Evolutionary conservation across 2,888 invertebrate species (phyloP).

Genomic region (Daptonema setosum): DNA sequence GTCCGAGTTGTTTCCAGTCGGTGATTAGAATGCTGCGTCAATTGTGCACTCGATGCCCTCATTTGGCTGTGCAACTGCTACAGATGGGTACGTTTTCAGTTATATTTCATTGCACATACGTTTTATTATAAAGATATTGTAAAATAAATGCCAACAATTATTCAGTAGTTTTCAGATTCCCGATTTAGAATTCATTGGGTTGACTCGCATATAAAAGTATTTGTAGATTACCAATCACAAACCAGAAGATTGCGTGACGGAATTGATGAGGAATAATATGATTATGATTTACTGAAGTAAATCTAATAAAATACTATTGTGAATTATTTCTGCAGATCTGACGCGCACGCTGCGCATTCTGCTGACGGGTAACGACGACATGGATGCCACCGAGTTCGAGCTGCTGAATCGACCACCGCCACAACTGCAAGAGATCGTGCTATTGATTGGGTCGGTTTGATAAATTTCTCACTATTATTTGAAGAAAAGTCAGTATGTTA

Average conservation of each 20-base stretch:
- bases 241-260: too few relatives aligned
- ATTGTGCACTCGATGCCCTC: conserved; percentile 83
- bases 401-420: conserved; percentile 63
- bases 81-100: conserved; percentile 49
- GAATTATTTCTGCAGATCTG: conserved; percentile 42
- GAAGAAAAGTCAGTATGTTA: conserved; percentile 2
- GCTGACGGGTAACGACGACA: conserved; percentile 53
- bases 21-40: conserved; percentile 84
- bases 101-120: too few relatives aligned
- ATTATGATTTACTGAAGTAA: too few relatives aligned
- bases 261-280: too few relatives aligned
- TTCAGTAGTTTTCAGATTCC: too few relatives aligned
- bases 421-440: conserved; percentile 87
- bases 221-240: too few relatives aligned
- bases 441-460: conserved; percentile 51
- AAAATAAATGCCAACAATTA: too few relatives aligned
- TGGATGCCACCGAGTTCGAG: conserved; percentile 25
- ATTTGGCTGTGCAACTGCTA: conserved; percentile 66
- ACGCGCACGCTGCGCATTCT: conserved; percentile 81
- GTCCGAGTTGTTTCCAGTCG: conserved; percentile 80
- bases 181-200: too few relatives aligned
- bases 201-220: too few relatives aligned
- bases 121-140: too few relatives aligned
- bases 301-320: too few relatives aligned
- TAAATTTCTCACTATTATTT: neutral